A percentile compares a stretch with the other conserved stretches of the same genome.
These are phyloP conservation scores for Pomatostomus ruficeps DNA, from an alignment of 2,113 vertebrate genomes.

Conservation along the genomic window DNA sequence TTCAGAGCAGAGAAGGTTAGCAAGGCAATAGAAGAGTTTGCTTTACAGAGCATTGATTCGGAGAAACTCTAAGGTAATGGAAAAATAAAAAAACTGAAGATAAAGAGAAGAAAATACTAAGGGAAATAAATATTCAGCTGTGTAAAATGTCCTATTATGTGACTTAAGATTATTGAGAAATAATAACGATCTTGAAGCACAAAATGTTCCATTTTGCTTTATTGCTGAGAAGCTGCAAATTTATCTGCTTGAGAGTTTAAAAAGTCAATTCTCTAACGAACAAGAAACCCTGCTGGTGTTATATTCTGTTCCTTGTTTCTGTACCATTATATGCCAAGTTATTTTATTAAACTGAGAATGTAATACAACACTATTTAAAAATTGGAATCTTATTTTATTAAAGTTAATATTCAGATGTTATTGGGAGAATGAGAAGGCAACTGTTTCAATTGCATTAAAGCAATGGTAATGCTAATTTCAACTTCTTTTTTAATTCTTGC, in stretches of 20 bases:
- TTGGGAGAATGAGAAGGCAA: slow-evolving; percentile 16
- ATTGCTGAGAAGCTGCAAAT: slow-evolving; percentile 29
- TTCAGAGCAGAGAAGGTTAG: background rate
- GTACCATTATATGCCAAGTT: background rate
- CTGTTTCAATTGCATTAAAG: slow-evolving; percentile 34
- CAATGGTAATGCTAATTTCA: background rate
- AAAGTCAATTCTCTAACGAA: slow-evolving; percentile 53
- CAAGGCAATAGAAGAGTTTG: background rate
- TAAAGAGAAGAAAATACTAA: background rate
- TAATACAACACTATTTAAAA: slow-evolving; percentile 37
- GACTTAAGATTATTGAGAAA: slow-evolving; percentile 11
- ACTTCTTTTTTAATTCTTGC: slow-evolving; percentile 22
- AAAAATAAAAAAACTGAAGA: background rate
- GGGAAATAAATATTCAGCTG: slow-evolving; percentile 4
- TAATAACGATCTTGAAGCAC: background rate
- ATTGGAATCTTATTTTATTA: slow-evolving; percentile 27
- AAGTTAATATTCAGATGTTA: slow-evolving; percentile 14
- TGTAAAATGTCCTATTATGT: slow-evolving; percentile 3
- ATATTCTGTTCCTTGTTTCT: slow-evolving; percentile 24
- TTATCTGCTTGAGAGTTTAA: slow-evolving; percentile 19
- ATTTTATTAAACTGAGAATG: slow-evolving; percentile 52
- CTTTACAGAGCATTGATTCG: background rate
- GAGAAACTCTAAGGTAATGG: background rate
- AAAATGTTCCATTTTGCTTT: background rate
- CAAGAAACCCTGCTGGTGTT: slow-evolving; percentile 23